Conservation (phyloP, 2,113 vertebrate species). For the Dolichotis patagonum region DNA sequence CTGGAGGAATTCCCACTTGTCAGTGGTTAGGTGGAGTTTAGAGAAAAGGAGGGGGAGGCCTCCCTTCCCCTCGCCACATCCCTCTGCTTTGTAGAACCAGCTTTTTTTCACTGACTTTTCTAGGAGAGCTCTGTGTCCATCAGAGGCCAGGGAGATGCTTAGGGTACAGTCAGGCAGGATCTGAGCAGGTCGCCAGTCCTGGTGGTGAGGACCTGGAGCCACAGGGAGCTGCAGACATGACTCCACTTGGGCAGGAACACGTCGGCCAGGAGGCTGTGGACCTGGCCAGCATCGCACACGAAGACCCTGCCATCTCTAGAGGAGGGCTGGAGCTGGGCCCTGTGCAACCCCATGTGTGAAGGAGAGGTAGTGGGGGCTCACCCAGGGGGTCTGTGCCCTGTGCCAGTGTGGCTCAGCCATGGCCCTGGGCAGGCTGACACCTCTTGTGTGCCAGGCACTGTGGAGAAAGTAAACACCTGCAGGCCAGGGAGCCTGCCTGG, state of each 20-base stretch:
- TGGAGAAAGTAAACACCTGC: neutral
- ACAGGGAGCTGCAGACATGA: neutral
- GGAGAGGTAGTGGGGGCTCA: no score
- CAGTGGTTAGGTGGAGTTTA: neutral
- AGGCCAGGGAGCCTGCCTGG: neutral
- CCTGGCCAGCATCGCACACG: neutral
- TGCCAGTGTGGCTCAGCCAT: rapidly evolving
- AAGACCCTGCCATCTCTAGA: neutral
- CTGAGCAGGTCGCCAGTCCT: neutral
- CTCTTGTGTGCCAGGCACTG: neutral
- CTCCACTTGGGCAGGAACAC: slow-evolving; percentile 1
- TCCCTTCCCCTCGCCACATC: neutral
- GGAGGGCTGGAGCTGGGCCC: neutral
- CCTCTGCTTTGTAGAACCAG: neutral
- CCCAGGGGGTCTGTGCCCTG: neutral
- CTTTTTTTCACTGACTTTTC: neutral
- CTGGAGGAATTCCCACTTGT: neutral
- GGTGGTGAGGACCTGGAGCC: neutral
- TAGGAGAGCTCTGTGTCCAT: rapidly evolving
- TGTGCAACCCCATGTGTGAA: neutral
- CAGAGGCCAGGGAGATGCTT: neutral
- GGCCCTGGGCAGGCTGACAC: neutral
- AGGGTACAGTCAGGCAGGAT: neutral
- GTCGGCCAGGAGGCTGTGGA: neutral
- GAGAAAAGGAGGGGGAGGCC: neutral